These are phyloP conservation scores for Ondatra zibethicus DNA, from an alignment of 2,113 vertebrate species.

Conservation along the genomic window DNA sequence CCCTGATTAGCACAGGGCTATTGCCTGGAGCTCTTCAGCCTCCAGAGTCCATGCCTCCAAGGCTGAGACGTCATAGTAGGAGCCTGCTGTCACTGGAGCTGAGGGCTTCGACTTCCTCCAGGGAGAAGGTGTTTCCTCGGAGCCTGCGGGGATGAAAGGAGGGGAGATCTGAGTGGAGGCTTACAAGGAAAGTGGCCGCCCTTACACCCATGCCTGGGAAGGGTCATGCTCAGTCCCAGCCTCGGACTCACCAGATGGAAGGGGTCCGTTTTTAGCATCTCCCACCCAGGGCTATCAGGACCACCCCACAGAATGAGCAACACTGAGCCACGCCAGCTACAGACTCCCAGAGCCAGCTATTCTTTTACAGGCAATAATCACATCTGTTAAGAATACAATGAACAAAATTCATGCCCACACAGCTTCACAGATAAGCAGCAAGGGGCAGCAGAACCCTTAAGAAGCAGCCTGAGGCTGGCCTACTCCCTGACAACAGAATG, in stretches of 20 bases:
- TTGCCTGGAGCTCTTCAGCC: not conserved
- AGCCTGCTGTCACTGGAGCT: constrained; percentile 85
- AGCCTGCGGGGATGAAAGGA: constrained; percentile 84
- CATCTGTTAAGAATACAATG: constrained; percentile 41
- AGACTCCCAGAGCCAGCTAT: not conserved
- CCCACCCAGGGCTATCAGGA: not conserved
- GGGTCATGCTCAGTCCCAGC: not conserved
- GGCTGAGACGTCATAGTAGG: constrained; percentile 83
- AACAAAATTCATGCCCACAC: not conserved
- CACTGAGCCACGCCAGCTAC: not conserved
- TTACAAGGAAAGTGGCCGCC: not conserved
- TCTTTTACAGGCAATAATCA: constrained; percentile 57
- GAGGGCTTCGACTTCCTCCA: constrained; percentile 85
- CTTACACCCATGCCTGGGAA: not conserved
- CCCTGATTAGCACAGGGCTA: not conserved
- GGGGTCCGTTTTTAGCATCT: not conserved
- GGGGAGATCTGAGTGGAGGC: not conserved
- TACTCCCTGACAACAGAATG: not conserved
- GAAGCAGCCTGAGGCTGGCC: not conserved
- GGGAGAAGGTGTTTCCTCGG: constrained; percentile 87
- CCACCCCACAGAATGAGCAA: not conserved
- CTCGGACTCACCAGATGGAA: not conserved
- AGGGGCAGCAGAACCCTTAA: not conserved
- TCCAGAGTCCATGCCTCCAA: not conserved
- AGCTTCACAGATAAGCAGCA: not conserved